Evolutionary conservation across 2,113 vertebrate genomes (phyloP).

Genomic region (Jaculus jaculus): DNA sequence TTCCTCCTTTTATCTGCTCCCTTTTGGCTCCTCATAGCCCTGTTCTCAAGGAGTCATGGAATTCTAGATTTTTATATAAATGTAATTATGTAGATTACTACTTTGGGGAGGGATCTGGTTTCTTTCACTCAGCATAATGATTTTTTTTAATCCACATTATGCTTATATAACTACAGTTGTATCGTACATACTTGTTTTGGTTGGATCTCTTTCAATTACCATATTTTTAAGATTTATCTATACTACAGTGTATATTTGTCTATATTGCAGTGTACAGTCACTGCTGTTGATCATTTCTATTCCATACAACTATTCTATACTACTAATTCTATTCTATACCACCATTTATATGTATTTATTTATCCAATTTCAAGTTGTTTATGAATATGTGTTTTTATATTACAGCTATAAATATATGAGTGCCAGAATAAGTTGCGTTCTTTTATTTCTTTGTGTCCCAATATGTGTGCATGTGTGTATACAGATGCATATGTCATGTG

Average conservation of each 20-base stretch:
- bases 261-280: not conserved
- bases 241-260: not conserved
- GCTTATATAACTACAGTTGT: not conserved
- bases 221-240: conserved; percentile 6
- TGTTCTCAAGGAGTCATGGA: not conserved
- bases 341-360: not conserved
- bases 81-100: not conserved
- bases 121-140: not conserved
- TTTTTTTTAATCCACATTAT: not conserved
- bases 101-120: not conserved
- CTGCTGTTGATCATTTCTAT: not conserved
- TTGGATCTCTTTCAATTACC: not conserved
- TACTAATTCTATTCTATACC: no score
- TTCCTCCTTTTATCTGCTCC: not conserved
- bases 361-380: not conserved
- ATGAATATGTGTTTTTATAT: not conserved
- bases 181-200: not conserved
- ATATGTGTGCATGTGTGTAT: no score
- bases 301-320: no score
- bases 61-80: not conserved
- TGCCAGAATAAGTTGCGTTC: no score
- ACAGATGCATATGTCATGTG: no score
- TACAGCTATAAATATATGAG: not conserved
- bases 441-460: no score
- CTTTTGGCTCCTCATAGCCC: fast-evolving